Evolutionary conservation across 2,113 vertebrate species (phyloP).

Genomic region (Scatophagus argus): DNA sequence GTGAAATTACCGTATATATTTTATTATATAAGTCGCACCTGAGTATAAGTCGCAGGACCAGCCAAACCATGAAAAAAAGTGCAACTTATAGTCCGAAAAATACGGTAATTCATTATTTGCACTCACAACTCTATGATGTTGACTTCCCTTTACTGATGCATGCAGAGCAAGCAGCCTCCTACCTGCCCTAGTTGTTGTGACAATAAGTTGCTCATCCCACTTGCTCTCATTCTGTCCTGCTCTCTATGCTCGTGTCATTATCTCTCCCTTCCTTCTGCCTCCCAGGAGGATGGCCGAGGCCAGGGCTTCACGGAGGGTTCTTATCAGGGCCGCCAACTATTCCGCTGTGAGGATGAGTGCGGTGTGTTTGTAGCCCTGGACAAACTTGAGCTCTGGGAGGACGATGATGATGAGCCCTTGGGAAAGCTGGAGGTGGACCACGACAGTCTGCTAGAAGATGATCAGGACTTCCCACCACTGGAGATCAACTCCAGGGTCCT

Average conservation of each 20-base stretch:
- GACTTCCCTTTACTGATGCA: conserved; percentile 38
- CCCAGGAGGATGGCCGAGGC: conserved; percentile 95
- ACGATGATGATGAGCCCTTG: conserved; percentile 84
- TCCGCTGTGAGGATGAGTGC: conserved; percentile 97
- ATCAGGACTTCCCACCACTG: conserved; percentile 90
- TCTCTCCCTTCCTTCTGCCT: conserved; percentile 15
- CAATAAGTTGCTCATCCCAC: conserved; percentile 48
- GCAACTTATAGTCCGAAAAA: too few species aligned
- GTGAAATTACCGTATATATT: too few species aligned
- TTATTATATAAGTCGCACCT: too few species aligned
- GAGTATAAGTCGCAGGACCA: too few species aligned
- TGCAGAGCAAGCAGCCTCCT: conserved; percentile 56
- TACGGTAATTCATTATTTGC: conserved; percentile 66
- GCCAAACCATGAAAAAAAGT: too few species aligned
- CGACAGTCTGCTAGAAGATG: conserved; percentile 88
- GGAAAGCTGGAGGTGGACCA: conserved; percentile 91
- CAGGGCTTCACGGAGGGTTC: conserved; percentile 98
- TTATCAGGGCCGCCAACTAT: conserved; percentile 96
- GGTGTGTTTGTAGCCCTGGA: conserved; percentile 97
- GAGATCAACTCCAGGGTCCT: conserved; percentile 97
- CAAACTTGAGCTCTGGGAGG: conserved; percentile 94
- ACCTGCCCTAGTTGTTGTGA: conserved; percentile 49
- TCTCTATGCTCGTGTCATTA: conserved; percentile 7
- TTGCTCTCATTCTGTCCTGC: conserved; percentile 24
- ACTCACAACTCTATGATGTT: conserved; percentile 49